A percentile compares a stretch with the other conserved stretches of the same genome.
Evolutionary conservation across 2,797 vertebrate genomes (phyloP).

Genomic region (Vespertilio murinus): DNA sequence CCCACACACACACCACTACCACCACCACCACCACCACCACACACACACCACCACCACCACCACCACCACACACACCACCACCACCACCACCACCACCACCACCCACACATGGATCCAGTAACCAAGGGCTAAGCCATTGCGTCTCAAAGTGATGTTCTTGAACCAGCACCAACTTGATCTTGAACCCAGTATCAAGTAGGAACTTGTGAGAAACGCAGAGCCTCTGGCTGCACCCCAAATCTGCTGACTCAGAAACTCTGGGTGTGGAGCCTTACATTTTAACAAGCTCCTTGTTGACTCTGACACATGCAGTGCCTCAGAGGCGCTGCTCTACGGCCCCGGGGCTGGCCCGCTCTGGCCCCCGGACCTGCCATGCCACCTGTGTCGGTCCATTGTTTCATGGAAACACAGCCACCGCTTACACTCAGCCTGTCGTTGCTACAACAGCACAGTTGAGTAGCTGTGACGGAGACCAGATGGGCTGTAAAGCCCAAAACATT

Average conservation of each 20-base stretch:
- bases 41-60: too few species aligned
- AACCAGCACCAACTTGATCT: neutral
- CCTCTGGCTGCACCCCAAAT: neutral
- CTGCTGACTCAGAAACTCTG: neutral
- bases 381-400: neutral
- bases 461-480: neutral
- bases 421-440: neutral
- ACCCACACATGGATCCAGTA: neutral
- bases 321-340: neutral
- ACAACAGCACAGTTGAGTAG: neutral
- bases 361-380: neutral
- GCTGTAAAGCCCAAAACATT: neutral
- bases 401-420: neutral
- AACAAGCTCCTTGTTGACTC: neutral
- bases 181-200: neutral
- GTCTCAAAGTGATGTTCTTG: neutral
- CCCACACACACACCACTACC: too few species aligned
- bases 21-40: too few species aligned
- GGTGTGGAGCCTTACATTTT: neutral
- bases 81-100: too few species aligned
- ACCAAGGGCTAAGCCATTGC: neutral
- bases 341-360: neutral
- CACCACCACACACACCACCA: too few species aligned
- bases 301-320: neutral
- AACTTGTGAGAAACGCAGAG: conserved; percentile 4